Conservation (phyloP, 2,888 invertebrate genomes). For the Hydropsyche betteni region DNA sequence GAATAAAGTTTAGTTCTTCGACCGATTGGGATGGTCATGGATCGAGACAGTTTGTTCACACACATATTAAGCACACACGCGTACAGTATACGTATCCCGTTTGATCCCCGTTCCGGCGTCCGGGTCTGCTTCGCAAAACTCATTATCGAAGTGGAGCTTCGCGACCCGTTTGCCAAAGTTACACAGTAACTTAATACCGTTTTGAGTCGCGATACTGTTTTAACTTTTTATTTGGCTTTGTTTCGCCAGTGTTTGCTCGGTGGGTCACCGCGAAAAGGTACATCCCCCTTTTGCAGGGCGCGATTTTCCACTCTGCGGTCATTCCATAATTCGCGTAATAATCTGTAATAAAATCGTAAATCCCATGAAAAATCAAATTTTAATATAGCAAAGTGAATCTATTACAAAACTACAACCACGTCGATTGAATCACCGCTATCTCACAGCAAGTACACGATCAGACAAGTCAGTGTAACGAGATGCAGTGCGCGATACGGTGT, state of each 20-base stretch:
- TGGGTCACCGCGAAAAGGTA: slow-evolving; percentile 4
- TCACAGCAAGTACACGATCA: too few relatives aligned
- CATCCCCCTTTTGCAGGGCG: neutral
- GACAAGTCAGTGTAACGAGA: too few relatives aligned
- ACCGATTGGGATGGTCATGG: neutral
- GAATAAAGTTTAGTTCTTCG: too few relatives aligned
- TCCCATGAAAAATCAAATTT: too few relatives aligned
- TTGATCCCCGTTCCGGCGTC: slow-evolving; percentile 39
- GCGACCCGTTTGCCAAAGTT: slow-evolving; percentile 37
- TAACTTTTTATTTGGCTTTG: slow-evolving; percentile 41
- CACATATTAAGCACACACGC: neutral
- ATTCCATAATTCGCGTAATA: neutral
- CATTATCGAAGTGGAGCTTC: slow-evolving; percentile 42
- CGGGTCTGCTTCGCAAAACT: slow-evolving; percentile 43
- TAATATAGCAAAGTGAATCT: too few relatives aligned
- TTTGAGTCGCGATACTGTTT: slow-evolving; percentile 40
- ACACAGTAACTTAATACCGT: slow-evolving; percentile 44
- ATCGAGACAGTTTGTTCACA: neutral
- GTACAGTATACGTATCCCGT: slow-evolving; percentile 18
- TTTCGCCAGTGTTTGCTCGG: slow-evolving; percentile 29
- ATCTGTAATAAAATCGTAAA: too few relatives aligned
- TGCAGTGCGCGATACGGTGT: too few relatives aligned
- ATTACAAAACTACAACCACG: too few relatives aligned
- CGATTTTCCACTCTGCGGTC: slow-evolving; percentile 23
- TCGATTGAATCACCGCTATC: too few relatives aligned